Base-by-base conservation (phyloP, 2,797 vertebrate genomes). In the Setipinna tenuifilis region DNA sequence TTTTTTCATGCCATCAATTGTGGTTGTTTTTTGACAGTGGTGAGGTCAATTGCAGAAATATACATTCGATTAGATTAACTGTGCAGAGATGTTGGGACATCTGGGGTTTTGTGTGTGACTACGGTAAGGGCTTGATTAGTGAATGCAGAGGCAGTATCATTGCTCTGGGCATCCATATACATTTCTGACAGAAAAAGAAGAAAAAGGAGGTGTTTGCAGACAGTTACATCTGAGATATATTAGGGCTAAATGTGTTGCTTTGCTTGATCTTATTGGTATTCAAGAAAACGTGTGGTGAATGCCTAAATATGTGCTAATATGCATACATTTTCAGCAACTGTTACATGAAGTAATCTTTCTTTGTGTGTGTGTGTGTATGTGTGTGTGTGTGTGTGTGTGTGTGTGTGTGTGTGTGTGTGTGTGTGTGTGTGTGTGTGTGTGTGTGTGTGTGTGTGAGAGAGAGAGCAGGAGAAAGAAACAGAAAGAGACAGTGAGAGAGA, bases 311-410 rank as follows among this genome's bases (percentile, higher is more conserved):
- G 6, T 65, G 3, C 23, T 65, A 0, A 7, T 65, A 25, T 10
- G 12, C 1, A 65, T 25, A 48, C 0, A 46, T 83, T n/a, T 65
- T 41, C 41, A 31, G 14, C n/a, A 19, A 28, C 17, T 17, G 21
- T 6, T 31, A 1, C 50, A 12, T 2, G 3, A 19, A n/a, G 75
- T 44, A 28, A 41, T 3, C 50, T 19, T 59, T 89, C 82, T 84
- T 84, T 31, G 59, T 84, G 86, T 61, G 28, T 83, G 88, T 35
- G 44, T 83, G 85, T 75, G 87, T 71, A 25, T 71, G 65, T 78
- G 14, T 85, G 78, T 85, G 87, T 83, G 68, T 85, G 44, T 80
- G 44, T 85, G 65, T 62, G 54, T 83, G 82, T 83, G 62, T 78
- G 82, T 83, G 61, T 82, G 81, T 82, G 81, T 54, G 81, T 80